These are phyloP conservation scores for Mythimna vitellina DNA, from an alignment of 2,888 invertebrate species.

Conservation along the genomic window DNA sequence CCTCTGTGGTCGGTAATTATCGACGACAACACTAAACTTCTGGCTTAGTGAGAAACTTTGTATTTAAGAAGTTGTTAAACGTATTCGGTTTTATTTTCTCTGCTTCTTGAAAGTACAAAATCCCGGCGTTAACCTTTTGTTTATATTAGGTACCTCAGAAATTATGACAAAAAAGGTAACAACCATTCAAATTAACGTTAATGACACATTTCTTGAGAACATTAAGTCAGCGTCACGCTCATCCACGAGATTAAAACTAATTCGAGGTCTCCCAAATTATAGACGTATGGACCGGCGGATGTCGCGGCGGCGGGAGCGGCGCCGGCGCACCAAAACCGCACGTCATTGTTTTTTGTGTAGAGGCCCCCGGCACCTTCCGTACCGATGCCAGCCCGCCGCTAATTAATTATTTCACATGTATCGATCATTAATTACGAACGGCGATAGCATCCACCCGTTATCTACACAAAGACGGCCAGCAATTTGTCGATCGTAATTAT, in stretches of 20 bases:
- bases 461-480: constrained; percentile 87
- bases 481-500: constrained; percentile 90
- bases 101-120: constrained; percentile 60
- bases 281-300: constrained; percentile 85
- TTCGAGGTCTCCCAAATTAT: constrained; percentile 90
- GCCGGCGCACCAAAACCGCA: constrained; percentile 88
- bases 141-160: constrained; percentile 67
- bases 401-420: constrained; percentile 91
- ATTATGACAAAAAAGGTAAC: constrained; percentile 77
- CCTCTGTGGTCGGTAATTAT: constrained; percentile 77
- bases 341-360: constrained; percentile 90
- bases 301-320: constrained; percentile 85
- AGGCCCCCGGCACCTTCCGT: constrained; percentile 83
- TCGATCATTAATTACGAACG: constrained; percentile 89
- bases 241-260: constrained; percentile 88
- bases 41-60: constrained; percentile 71
- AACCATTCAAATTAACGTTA: constrained; percentile 88
- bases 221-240: constrained; percentile 87
- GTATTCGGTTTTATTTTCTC: constrained; percentile 69
- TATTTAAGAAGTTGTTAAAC: constrained; percentile 72
- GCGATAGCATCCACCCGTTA: constrained; percentile 84
- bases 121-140: constrained; percentile 65
- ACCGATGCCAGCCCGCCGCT: constrained; percentile 82
- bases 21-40: constrained; percentile 73
- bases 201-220: constrained; percentile 87